Base-by-base conservation (phyloP, 1,140 invertebrate genomes). In the Panagrolaimus sp. region DNA sequence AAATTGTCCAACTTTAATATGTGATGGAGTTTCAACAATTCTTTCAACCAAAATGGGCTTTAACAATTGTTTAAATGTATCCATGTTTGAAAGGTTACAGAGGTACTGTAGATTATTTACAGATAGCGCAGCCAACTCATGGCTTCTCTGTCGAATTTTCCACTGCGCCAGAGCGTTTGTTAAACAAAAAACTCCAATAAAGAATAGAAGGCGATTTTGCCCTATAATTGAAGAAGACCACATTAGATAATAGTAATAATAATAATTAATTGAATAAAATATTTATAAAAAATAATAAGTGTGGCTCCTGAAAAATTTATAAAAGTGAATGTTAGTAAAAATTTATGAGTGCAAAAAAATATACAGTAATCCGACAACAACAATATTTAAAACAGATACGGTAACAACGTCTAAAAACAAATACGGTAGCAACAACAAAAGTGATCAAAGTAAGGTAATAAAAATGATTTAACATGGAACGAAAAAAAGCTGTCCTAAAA, bases 1-100 rank as follows among this genome's bases (percentile, higher is more conserved):
- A 57, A 81, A 83, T 69, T 74, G 67, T 38, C 70, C 76, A 57
- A 78, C 76, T 63, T 78, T 67, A 25, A 65, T 61, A 67, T 78
- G 76, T 61, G 67, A 57, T 8, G 65, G 53, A 13, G 76, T 75
- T 43, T 70, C 74, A 7, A 78, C 76, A 42, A 76, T 71, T 9
- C 76, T 63, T 47, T 66, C 27, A 66, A 66, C 42, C 7, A 66
- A 5, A 14, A 66, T 44, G 13, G 65, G 65, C 13, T 66, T 31
- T 4, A 66, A 13, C 7, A 42, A 44, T 27, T 14, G 42, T 63
- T 43, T 44, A 27, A 63, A 63, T 13, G 62, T 16, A 57, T 20
- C n/a, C 20, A 27, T 27, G 20, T 57, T 16, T 11, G 20, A 20
- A n/a, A 57, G n/a, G 4, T 20, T 25, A 13, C 5, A 23, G 9